Conservation (phyloP, 2,888 invertebrate species). For the Drosophila mulleri region DNA sequence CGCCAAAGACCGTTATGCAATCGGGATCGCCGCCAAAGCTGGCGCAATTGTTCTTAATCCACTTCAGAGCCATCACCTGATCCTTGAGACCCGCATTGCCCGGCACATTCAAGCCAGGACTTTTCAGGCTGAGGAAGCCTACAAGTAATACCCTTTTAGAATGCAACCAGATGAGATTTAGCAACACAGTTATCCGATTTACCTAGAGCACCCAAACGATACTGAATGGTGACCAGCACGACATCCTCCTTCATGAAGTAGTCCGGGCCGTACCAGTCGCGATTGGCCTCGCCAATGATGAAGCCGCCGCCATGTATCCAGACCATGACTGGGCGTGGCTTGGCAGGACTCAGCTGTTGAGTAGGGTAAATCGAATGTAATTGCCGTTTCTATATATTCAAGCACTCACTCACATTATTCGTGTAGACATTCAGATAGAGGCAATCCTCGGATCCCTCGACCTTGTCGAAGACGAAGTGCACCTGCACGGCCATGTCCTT, state of each 20-base stretch:
- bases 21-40: slow-evolving; percentile 86
- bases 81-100: slow-evolving; percentile 87
- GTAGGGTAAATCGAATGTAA: neutral
- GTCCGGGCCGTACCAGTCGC: slow-evolving; percentile 84
- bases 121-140: slow-evolving; percentile 86
- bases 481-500: slow-evolving; percentile 82
- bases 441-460: slow-evolving; percentile 86
- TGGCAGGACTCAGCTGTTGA: slow-evolving; percentile 73
- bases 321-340: slow-evolving; percentile 85
- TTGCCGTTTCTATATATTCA: too few species aligned
- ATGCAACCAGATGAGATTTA: too few species aligned
- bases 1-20: slow-evolving; percentile 86
- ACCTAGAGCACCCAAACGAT: slow-evolving; percentile 86
- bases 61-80: slow-evolving; percentile 86
- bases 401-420: slow-evolving; percentile 76
- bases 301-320: slow-evolving; percentile 86
- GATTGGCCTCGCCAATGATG: slow-evolving; percentile 84
- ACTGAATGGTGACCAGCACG: slow-evolving; percentile 85
- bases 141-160: neutral
- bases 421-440: slow-evolving; percentile 86
- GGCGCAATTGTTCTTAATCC: slow-evolving; percentile 86
- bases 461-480: slow-evolving; percentile 76
- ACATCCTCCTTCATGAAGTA: slow-evolving; percentile 86
- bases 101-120: slow-evolving; percentile 85
- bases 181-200: neutral